A percentile compares a stretch with the other conserved stretches of the same genome.
These are phyloP conservation scores for Folsomia candida DNA, from an alignment of 2,888 invertebrate species.

Conservation along the genomic window DNA sequence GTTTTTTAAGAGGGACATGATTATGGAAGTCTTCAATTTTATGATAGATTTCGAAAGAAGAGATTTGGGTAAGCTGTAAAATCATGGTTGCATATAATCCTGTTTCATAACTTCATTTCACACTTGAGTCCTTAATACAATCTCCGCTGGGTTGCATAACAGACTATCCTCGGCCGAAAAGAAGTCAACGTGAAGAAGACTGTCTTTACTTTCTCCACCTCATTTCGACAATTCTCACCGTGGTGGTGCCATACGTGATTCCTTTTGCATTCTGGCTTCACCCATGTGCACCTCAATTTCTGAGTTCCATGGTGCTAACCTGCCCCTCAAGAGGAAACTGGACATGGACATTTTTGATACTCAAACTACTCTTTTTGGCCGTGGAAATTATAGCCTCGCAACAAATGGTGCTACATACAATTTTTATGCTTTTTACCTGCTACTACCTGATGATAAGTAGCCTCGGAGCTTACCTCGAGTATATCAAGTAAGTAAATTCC, in stretches of 20 bases:
- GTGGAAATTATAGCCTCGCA: slow-evolving; percentile 15
- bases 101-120: background rate
- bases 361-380: slow-evolving; percentile 6
- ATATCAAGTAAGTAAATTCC: slow-evolving; percentile 8
- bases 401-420: slow-evolving; percentile 16
- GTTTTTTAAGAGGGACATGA: slow-evolving; percentile 10
- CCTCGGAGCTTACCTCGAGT: slow-evolving; percentile 12
- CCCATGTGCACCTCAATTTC: slow-evolving; percentile 15
- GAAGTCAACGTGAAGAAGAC: background rate
- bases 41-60: slow-evolving; percentile 14
- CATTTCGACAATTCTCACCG: slow-evolving; percentile 3
- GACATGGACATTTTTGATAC: slow-evolving; percentile 9
- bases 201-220: background rate
- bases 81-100: too few relatives aligned
- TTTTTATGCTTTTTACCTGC: slow-evolving; percentile 13
- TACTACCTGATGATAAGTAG: slow-evolving; percentile 8
- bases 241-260: slow-evolving; percentile 10
- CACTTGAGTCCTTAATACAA: background rate
- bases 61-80: slow-evolving; percentile 8
- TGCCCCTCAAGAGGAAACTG: background rate
- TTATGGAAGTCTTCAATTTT: slow-evolving; percentile 10
- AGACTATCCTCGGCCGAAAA: background rate
- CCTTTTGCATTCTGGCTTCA: slow-evolving; percentile 9
- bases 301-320: slow-evolving; percentile 14
- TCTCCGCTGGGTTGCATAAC: background rate